A percentile compares a stretch with the other conserved stretches of the same genome.
Conservation (phyloP, 1,140 invertebrate species). For the Lepidurus apus region DNA sequence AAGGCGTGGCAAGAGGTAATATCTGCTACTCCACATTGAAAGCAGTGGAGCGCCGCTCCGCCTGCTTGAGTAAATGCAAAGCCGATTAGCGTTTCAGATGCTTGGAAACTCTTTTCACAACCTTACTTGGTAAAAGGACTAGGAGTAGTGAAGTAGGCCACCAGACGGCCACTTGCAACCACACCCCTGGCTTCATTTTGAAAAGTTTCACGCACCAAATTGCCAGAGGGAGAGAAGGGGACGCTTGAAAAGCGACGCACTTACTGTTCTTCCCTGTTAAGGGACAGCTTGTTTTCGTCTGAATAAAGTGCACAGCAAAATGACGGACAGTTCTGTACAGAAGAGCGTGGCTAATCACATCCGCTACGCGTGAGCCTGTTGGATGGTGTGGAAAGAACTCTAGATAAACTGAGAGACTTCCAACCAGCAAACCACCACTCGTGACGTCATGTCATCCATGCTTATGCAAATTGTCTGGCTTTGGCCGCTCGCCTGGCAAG, state of each 20-base stretch:
- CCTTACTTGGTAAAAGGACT: not conserved
- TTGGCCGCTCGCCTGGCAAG: not conserved
- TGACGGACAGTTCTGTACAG: not conserved
- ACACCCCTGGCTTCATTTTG: not conserved
- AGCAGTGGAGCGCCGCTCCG: constrained; percentile 2
- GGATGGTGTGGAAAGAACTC: not conserved
- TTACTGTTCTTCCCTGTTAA: not conserved
- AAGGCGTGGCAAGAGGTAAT: constrained; percentile 4
- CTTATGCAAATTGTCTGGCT: constrained; percentile 6
- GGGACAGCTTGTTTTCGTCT: not conserved
- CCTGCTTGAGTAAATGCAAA: not conserved
- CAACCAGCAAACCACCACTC: not conserved
- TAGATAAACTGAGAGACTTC: not conserved
- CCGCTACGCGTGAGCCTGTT: not conserved
- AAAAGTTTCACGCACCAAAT: not conserved
- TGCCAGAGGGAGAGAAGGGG: not conserved
- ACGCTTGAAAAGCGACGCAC: not conserved
- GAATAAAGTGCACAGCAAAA: not conserved
- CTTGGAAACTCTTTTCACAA: not conserved
- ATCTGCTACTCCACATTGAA: constrained; percentile 7
- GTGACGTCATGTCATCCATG: constrained; percentile 7
- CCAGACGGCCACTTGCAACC: not conserved
- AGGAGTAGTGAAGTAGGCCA: not conserved
- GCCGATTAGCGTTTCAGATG: not conserved
- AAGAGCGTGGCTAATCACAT: not conserved